A percentile compares a stretch with the other conserved stretches of the same genome.
Evolutionary conservation across 2,888 invertebrate species (phyloP).

Genomic region (Pharmacophagus antenor): DNA sequence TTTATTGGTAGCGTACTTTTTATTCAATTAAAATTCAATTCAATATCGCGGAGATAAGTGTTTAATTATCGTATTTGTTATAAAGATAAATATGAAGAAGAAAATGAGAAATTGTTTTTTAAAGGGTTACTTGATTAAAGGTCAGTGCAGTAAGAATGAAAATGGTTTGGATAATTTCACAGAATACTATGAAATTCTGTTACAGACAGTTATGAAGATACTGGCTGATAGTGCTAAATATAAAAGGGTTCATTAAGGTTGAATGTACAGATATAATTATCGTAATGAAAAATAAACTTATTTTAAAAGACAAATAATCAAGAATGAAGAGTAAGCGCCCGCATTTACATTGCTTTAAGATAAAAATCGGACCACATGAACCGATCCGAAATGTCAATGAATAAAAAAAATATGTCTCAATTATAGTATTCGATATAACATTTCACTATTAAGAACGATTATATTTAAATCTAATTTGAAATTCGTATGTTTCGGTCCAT

Average conservation of each 20-base stretch:
- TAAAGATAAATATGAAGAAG: conserved; percentile 5
- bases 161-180: neutral
- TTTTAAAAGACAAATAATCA: neutral
- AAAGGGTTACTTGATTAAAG: neutral
- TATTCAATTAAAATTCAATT: conserved; percentile 20
- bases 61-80: conserved; percentile 10
- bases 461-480: no score
- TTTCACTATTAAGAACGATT: no score
- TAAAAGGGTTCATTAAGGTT: conserved; percentile 12
- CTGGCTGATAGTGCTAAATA: neutral
- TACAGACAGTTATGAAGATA: conserved; percentile 20
- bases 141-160: neutral
- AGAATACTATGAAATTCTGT: neutral
- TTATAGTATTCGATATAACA: no score
- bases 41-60: conserved; percentile 20
- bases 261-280: conserved; percentile 11
- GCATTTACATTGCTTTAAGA: neutral
- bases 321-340: conserved; percentile 7
- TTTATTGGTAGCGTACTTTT: conserved; percentile 20
- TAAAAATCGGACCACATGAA: no score
- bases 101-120: neutral
- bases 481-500: no score
- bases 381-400: no score
- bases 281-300: neutral
- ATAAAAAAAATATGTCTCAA: no score